phyloP scores from a whole-genome alignment of 2,888 invertebrate genomes.

The Diplolepis rosae region DNA sequence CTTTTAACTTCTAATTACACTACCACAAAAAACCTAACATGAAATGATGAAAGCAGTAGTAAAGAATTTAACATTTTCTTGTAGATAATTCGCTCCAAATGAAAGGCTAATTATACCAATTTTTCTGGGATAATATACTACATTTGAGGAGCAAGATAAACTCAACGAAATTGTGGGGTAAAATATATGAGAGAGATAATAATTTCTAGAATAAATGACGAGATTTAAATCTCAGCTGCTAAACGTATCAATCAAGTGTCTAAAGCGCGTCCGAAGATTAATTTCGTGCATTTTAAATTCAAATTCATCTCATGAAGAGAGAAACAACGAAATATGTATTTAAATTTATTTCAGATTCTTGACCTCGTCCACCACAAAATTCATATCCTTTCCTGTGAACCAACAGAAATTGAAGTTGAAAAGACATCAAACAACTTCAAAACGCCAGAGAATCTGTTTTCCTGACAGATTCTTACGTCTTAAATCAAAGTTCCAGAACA shows the following conservation, averaged over 20 bases:
- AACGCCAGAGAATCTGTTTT: too few relatives aligned
- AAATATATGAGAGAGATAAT: not conserved
- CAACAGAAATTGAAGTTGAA: not conserved
- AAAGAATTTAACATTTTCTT: not conserved
- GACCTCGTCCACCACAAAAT: too few relatives aligned
- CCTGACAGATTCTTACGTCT: too few relatives aligned
- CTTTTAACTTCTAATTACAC: not conserved
- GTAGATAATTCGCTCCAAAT: not conserved
- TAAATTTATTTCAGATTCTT: too few relatives aligned
- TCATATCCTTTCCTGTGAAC: not conserved
- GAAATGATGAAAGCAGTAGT: not conserved
- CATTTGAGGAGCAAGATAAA: not conserved
- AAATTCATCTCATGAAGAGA: too few relatives aligned
- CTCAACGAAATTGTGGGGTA: not conserved
- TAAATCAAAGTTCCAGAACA: too few relatives aligned
- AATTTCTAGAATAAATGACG: not conserved
- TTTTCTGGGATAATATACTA: not conserved
- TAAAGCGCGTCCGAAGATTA: too few relatives aligned
- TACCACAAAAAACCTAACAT: not conserved
- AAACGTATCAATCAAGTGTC: not conserved
- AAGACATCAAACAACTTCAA: not conserved
- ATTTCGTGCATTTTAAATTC: too few relatives aligned
- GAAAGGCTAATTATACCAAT: not conserved
- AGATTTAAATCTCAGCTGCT: not conserved
- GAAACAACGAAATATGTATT: too few relatives aligned